Evolutionary conservation across 2,797 vertebrate genomes (phyloP), one percentile per base, ranked within the genome.

Genomic region (Poeciliopsis turneri): DNA sequence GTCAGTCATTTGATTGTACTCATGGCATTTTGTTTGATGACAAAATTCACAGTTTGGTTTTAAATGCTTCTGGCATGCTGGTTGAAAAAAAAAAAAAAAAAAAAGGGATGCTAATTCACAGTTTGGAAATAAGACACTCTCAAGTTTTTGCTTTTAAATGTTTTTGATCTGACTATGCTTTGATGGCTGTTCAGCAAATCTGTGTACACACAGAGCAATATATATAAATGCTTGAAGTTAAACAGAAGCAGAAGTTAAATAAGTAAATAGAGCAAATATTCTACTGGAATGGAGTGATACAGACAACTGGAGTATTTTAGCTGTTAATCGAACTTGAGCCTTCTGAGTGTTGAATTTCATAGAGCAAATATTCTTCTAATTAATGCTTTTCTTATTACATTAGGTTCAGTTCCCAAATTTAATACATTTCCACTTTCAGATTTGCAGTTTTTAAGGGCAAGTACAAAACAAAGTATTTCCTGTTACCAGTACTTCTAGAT

Each of bases 351-450:
- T 83, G 55, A 59, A 92, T 87, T 84, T 86, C 84, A 77, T 33
- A 76, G 87, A 88, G 92, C 85, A 91, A 90, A 91, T 87, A 91
- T 81, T 82, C 82, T 84, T 84, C 73, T 73, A 72, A 85, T 88
- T 88, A 66, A 72, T 81, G 78, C 55, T 76, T 81, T 90, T 83
- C 81, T 59, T 79, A 84, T 91, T 88, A 88, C 18, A 39, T 66
- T 41, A 2, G 4, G 2, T 69, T 69, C 15, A n/a, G n/a, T n/a
- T 43, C 25, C 5, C 2, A n/a, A 43, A 45, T 45, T 68, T 11
- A 68, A 68, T 39, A 41, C 1, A 12, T 69, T 69, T 43, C 5
- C 23, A n/a, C 5, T 15, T 25, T 45, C 18, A 45, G 12, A 69
- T 69, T 69, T 43, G 39, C 39, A 41, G 36, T 69, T 43, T 69